Percentiles rank a stretch among this genome's conserved stretches.
Evolutionary conservation across 2,888 invertebrate species (phyloP).

Genomic region (Calliscelio sp.): DNA sequence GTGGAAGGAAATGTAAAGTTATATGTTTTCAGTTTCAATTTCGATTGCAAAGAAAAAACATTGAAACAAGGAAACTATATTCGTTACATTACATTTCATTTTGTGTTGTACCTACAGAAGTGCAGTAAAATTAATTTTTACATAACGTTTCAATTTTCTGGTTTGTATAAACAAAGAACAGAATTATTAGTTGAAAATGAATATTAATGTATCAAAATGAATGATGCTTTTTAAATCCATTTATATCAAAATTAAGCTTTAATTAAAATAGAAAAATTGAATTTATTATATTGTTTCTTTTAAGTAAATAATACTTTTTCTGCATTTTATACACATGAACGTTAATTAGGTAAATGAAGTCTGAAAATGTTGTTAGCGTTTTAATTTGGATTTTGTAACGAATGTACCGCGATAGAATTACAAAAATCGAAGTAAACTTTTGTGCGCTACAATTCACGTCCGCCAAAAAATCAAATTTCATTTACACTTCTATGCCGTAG

Average conservation of each 20-base stretch:
- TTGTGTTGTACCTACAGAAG: neutral
- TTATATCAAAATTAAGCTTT: too few relatives aligned
- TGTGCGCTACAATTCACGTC: neutral
- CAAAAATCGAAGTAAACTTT: neutral
- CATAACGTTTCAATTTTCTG: neutral
- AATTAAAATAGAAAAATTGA: too few relatives aligned
- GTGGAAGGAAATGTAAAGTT: slow-evolving; percentile 2
- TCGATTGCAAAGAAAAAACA: slow-evolving; percentile 36
- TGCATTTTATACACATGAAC: neutral
- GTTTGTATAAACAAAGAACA: neutral
- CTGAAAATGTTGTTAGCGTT: neutral
- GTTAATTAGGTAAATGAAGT: neutral
- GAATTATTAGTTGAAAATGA: neutral
- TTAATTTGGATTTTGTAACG: neutral
- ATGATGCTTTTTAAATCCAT: too few relatives aligned
- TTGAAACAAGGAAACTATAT: slow-evolving; percentile 17
- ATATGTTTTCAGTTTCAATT: slow-evolving; percentile 30
- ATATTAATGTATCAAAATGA: neutral
- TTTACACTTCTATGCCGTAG: neutral
- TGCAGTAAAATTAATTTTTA: slow-evolving; percentile 23
- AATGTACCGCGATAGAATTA: neutral
- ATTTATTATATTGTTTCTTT: too few relatives aligned
- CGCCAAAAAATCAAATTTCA: neutral
- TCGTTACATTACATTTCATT: slow-evolving; percentile 33
- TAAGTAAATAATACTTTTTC: neutral